Conservation (phyloP, 2,888 invertebrate genomes). For the Aphrophora alni region DNA sequence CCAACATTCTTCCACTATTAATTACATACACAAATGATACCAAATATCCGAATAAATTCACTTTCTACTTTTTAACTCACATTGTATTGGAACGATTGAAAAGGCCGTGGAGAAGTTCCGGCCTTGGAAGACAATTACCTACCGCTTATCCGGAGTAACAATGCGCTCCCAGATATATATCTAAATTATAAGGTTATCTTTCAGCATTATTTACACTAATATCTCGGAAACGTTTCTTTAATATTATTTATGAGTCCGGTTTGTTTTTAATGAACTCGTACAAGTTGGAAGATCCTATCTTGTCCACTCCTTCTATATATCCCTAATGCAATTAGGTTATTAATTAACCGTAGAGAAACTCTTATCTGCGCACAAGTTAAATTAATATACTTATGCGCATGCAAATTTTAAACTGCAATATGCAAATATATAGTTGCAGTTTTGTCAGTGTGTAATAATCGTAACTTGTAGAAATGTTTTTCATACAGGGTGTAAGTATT, state of each 20-base stretch:
- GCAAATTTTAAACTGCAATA: too few species aligned
- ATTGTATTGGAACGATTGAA: too few species aligned
- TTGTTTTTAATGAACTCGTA: constrained; percentile 7
- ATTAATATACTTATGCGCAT: too few species aligned
- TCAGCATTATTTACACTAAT: constrained; percentile 5
- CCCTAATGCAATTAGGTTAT: background rate
- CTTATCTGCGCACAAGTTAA: too few species aligned
- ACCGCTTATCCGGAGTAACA: background rate
- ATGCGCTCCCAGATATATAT: background rate
- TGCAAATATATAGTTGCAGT: too few species aligned
- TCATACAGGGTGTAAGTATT: too few species aligned
- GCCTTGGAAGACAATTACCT: background rate
- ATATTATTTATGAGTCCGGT: background rate
- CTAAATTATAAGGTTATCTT: constrained; percentile 5
- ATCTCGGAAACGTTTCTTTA: constrained; percentile 1
- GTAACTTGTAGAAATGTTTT: too few species aligned
- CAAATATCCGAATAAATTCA: too few species aligned
- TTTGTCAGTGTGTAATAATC: too few species aligned
- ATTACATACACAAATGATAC: too few species aligned
- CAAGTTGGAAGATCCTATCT: background rate
- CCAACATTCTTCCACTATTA: too few species aligned
- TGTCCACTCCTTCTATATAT: background rate
- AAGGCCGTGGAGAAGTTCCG: background rate
- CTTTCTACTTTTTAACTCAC: too few species aligned
- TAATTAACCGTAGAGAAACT: background rate